Evolutionary conservation across 1,140 invertebrate genomes (phyloP).

Genomic region (Scylla paramamosain): DNA sequence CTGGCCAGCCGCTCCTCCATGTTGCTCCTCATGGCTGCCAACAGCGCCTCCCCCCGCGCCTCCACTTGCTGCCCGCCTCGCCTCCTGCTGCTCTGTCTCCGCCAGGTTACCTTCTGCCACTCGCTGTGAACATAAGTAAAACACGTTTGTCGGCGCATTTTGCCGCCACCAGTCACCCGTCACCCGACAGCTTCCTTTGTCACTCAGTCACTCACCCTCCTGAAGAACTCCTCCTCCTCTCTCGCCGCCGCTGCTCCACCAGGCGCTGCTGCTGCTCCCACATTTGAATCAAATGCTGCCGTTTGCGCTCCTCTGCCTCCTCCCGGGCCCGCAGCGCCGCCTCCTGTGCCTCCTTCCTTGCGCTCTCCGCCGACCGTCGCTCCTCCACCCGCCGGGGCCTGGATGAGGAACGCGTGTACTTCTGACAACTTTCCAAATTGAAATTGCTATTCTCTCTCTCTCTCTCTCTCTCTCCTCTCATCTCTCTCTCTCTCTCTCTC

Average conservation of each 20-base stretch:
- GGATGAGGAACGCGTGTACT: too few species aligned
- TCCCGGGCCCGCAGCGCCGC: constrained; percentile 51
- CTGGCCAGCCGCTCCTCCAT: constrained; percentile 63
- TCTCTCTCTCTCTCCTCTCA: background rate
- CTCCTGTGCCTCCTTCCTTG: constrained; percentile 54
- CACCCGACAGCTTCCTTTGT: background rate
- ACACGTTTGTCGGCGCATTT: too few species aligned
- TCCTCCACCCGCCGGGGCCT: constrained; percentile 68
- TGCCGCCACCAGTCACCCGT: background rate
- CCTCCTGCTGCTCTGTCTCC: constrained; percentile 62
- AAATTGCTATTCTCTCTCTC: background rate
- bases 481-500: background rate
- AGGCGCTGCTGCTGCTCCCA: constrained; percentile 73
- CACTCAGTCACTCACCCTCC: constrained; percentile 41
- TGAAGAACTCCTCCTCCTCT: constrained; percentile 72
- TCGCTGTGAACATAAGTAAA: background rate
- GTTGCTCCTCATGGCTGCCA: constrained; percentile 55
- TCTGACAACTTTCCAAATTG: too few species aligned
- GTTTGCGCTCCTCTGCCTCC: constrained; percentile 62
- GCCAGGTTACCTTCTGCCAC: constrained; percentile 61
- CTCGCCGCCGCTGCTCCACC: constrained; percentile 63
- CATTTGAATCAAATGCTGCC: constrained; percentile 66
- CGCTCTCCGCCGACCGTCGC: constrained; percentile 40
- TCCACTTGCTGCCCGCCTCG: constrained; percentile 54
- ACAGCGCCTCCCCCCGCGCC: constrained; percentile 44